Percentiles rank a stretch among this genome's conserved stretches.
Evolutionary conservation across 1,140 invertebrate genomes (phyloP).

Genomic region (Anoplophora glabripennis): DNA sequence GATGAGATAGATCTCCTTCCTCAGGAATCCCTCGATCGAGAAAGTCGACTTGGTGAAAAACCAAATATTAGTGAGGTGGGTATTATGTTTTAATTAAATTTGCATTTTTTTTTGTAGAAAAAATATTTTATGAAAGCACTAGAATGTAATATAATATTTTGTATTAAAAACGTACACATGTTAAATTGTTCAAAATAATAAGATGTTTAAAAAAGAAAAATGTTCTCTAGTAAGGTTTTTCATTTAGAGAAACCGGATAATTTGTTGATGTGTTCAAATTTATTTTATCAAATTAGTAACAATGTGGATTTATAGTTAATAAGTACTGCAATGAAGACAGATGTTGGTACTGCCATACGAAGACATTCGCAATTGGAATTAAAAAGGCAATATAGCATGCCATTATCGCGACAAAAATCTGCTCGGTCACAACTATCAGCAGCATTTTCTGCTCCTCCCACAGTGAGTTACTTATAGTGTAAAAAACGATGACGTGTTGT

Average conservation of each 20-base stretch:
- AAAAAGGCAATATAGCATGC: conserved; percentile 42
- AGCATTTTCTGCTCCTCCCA: conserved; percentile 42
- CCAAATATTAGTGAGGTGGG: conserved; percentile 71
- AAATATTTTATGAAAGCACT: too few species aligned
- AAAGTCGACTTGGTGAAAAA: conserved; percentile 52
- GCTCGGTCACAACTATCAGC: conserved; percentile 40
- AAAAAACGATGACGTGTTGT: background rate
- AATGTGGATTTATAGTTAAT: conserved; percentile 63
- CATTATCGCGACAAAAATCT: conserved; percentile 38
- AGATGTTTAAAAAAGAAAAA: too few species aligned
- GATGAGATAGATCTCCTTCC: conserved; percentile 69
- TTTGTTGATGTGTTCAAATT: too few species aligned
- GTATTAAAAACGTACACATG: too few species aligned
- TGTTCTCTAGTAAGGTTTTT: too few species aligned
- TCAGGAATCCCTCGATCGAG: conserved; percentile 52
- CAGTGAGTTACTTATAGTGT: conserved; percentile 42
- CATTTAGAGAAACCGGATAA: too few species aligned
- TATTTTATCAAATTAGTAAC: background rate
- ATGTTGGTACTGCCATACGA: conserved; percentile 67
- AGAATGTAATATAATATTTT: too few species aligned
- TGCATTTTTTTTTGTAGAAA: too few species aligned
- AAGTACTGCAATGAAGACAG: conserved; percentile 76
- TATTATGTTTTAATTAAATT: background rate
- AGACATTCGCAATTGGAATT: conserved; percentile 34
- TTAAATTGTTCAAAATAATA: too few species aligned